Base-by-base conservation (phyloP, 2,888 invertebrate genomes). In the Pseudolycoriella hygida region DNA sequence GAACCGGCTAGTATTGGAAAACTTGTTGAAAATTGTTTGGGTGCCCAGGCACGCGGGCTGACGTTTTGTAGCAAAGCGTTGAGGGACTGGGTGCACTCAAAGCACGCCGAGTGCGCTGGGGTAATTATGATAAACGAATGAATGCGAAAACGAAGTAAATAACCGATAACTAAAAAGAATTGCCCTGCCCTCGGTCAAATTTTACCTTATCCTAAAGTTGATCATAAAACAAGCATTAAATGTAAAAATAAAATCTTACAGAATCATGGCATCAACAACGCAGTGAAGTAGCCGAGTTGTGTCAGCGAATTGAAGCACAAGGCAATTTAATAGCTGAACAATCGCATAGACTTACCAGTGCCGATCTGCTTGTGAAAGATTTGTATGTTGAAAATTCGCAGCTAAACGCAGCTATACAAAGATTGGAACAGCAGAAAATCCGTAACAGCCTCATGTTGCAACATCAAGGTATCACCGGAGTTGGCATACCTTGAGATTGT, bases 311-410 rank as follows among this genome's bases (percentile, higher is more conserved):
- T 49, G 67, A 67, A 48, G 62, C 67, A 18, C 60, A 70, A 58
- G 54, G 64, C 53, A 59, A 65, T 56, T 51, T 69, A 58, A 54
- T 68, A 61, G 58, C 67, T 50, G 60, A 66, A 49, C 69, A 80
- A 65, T 66, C 72, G 45, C 78, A 82, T 56, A 76, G 79, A 51
- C 68, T 86, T 47, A 73, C 78, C 34, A 73, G 74, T 56, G 77
- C 82, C 14, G 87, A 87, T 62, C 60, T 80, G 55, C 68, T 86
- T 40, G 80, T 84, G 17, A 83, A 84, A 66, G 86, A 87, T 57
- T 69, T 89, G 49, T 88, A 80, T 65, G 74, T 86, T 43, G 87
- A 88, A 66, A 88, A 88, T 67, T 79, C 86, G 45, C 80, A 81
- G 61, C 70, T 88, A 47, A 70, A 76, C 47, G 77, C 77, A 17